Base-by-base conservation (phyloP, 2,797 vertebrate species). In the Nyctalus aviator region DNA sequence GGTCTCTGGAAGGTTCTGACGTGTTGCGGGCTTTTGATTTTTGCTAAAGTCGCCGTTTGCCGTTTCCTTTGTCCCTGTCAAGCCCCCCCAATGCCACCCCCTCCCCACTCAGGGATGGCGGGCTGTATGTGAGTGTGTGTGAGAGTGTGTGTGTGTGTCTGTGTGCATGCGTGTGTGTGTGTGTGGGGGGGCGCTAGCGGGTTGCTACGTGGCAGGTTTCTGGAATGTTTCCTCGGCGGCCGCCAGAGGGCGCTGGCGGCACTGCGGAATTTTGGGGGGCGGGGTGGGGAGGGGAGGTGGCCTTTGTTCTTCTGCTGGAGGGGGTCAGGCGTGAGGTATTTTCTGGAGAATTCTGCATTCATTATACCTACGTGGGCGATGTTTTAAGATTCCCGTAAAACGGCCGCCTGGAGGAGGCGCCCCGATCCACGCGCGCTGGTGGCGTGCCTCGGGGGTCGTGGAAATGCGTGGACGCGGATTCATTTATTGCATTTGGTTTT, bases 261-360 rank as follows among this genome's bases (percentile, higher is more conserved):
- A 97, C 96, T 97, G 97, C 96, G 97, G 96, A 96, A 96, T 96
- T 97, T 97, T 84, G 95, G 97, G 97, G 97, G 96, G 97, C 89
- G 95, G 97, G 96, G 97, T 94, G 96, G 95, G 95, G 91, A 95
- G 93, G 94, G 97, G 97, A 97, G 96, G 97, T 97, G 96, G 97
- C 97, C 97, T 97, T 97, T 97, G 97, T 97, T 97, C 97, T 96
- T 57, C 66, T 94, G 84, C 64, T 90, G 94, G 96, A 95, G 96
- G 97, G 96, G 97, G 96, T 95, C 94, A n/a, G 21, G 48, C 30
- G 44, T 44, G 30, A 93, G 84, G 18, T 44, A 11, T 75, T 83
- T 84, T 2, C 81, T 69, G 79, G 55, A 50, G 85, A 37, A 50
- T 92, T 88, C 78, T 69, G 89, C 48, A 50, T 89, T 27, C 75